Evolutionary conservation across 2,888 invertebrate species (phyloP).

Genomic region (Drosophila ochracea): DNA sequence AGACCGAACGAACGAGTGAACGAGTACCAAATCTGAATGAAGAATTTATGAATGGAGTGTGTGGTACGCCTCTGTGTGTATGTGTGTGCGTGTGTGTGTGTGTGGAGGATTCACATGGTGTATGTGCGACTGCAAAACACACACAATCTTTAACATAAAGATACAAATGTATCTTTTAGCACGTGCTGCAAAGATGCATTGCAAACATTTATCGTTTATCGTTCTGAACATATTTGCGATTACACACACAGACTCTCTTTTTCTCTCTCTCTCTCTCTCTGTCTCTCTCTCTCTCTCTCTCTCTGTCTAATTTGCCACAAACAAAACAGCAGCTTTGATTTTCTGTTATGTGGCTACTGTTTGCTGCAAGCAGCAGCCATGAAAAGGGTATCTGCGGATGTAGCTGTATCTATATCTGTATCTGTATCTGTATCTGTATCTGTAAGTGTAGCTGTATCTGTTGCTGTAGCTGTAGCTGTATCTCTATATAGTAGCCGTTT

Average conservation of each 20-base stretch:
- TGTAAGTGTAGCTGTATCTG: constrained; percentile 3
- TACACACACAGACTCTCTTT: neutral
- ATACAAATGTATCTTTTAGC: constrained; percentile 53
- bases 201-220: constrained; percentile 33
- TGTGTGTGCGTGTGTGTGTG: constrained; percentile 18
- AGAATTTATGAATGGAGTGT: constrained; percentile 72
- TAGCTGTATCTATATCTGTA: constrained; percentile 22
- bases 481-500: constrained; percentile 24
- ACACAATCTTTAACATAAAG: constrained; percentile 27
- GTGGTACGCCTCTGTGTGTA: constrained; percentile 1
- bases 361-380: constrained; percentile 22
- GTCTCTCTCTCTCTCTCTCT: neutral
- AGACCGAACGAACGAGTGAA: constrained; percentile 52
- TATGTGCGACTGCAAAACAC: constrained; percentile 4
- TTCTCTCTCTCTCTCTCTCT: neutral
- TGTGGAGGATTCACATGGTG: constrained; percentile 37
- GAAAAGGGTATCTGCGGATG: constrained; percentile 22
- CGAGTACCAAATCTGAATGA: constrained; percentile 64
- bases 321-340: constrained; percentile 4
- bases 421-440: constrained; percentile 10
- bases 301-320: neutral
- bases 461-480: constrained; percentile 9
- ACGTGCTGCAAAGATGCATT: constrained; percentile 40
- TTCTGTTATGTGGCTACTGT: constrained; percentile 36
- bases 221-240: constrained; percentile 36